A percentile compares a stretch with the other conserved stretches of the same genome.
Conservation (phyloP, 2,888 invertebrate genomes). For the Andrena fulva region DNA sequence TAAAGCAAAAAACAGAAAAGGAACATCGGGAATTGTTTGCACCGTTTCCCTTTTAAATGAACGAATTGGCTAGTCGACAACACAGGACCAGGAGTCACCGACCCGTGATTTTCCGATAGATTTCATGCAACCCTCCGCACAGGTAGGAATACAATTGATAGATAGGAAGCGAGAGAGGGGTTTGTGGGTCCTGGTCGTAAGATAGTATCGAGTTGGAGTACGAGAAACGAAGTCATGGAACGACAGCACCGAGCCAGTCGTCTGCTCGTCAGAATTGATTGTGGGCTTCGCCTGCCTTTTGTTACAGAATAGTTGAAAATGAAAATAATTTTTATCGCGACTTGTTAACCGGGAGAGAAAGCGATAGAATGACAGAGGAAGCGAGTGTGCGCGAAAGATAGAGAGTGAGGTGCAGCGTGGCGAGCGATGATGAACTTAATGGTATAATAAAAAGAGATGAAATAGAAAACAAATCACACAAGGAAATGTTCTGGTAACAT, state of each 20-base stretch:
- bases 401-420: slow-evolving; percentile 56
- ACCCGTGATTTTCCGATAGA: slow-evolving; percentile 4
- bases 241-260: slow-evolving; percentile 24
- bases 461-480: slow-evolving; percentile 47
- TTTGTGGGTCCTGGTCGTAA: slow-evolving; percentile 23
- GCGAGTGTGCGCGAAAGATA: slow-evolving; percentile 65
- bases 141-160: background rate
- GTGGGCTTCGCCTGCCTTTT: slow-evolving; percentile 68
- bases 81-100: background rate
- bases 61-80: slow-evolving; percentile 40
- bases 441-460: slow-evolving; percentile 59
- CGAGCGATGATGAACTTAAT: slow-evolving; percentile 73
- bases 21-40: background rate
- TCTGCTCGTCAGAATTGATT: slow-evolving; percentile 27
- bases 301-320: slow-evolving; percentile 72
- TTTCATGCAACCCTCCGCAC: background rate
- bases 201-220: slow-evolving; percentile 18
- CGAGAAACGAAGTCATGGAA: slow-evolving; percentile 29
- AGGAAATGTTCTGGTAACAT: slow-evolving; percentile 53
- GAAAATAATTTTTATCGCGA: slow-evolving; percentile 74
- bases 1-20: background rate
- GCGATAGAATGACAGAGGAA: slow-evolving; percentile 64
- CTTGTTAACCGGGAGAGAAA: slow-evolving; percentile 68
- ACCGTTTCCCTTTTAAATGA: background rate
- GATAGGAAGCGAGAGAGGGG: background rate